Base-by-base conservation (phyloP, 1,140 invertebrate genomes). In the Habropoda laboriosa region DNA sequence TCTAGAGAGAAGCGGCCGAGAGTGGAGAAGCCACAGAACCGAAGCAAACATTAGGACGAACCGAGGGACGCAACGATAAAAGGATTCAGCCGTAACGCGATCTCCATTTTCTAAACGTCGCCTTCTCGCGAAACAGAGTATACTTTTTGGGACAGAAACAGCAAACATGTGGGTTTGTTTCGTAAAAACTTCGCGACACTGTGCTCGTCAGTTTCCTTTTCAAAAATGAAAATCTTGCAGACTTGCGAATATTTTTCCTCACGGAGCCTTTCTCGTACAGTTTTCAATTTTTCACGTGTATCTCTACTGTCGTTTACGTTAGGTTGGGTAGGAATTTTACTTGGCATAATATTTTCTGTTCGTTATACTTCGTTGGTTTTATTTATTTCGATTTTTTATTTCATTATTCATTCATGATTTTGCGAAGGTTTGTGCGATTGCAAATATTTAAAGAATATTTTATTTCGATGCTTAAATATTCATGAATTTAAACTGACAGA, bases 21-120 rank as follows among this genome's bases (percentile, higher is more conserved):
- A 68, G 64, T 57, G 57, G 42, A 38, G n/a, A 40, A 74, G 66
- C 40, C 40, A 71, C 45, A 60, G 68, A 76, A 71, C 57, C 32
- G 82, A 79, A 67, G 47, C 60, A 73, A 75, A 70, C 82, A 75
- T 84, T 86, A 82, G 63, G 60, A 72, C 63, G 51, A 71, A 35
- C 18, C 24, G n/a, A n/a, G n/a, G n/a, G n/a, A n/a, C n/a, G 45
- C 32, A 35, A 82, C 60, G 64, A 82, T 84, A 79, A 79, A 75
- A 71, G 32, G 67, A 66, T 55, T 73, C 57, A 27, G 38, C 55
- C 40, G 55, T 63, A 55, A 68, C 58, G 51, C 67, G 42, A 30
- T 58, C 58, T 72, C 40, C 70, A 30, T 82, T 70, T 75, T 42
- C 53, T 18, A 73, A 67, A 51, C 49, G 55, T 72, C 73, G 57